A percentile compares a stretch with the other conserved stretches of the same genome.
Evolutionary conservation across 2,113 vertebrate species (phyloP).

Genomic region (Prolemur simus): DNA sequence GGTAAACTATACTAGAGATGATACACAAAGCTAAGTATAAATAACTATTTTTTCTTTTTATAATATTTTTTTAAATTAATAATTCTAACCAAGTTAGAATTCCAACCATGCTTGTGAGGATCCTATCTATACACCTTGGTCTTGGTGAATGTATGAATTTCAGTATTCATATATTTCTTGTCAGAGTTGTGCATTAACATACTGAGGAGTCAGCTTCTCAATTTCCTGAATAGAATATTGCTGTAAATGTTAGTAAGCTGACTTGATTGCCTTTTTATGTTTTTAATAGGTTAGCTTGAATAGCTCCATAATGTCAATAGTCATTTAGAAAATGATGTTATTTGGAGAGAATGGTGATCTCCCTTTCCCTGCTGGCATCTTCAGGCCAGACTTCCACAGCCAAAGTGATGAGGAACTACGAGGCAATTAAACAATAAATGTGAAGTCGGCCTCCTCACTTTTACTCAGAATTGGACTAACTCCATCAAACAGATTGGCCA

Average conservation of each 20-base stretch:
- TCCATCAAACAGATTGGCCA: background rate
- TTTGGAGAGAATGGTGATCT: conserved; percentile 47
- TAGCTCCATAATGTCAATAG: conserved; percentile 50
- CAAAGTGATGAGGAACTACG: background rate
- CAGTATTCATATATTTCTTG: background rate
- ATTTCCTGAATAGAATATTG: background rate
- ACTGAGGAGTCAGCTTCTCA: background rate
- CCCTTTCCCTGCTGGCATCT: background rate
- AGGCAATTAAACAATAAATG: background rate
- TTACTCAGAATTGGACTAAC: background rate
- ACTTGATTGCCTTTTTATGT: conserved; percentile 21
- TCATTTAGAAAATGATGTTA: conserved; percentile 57
- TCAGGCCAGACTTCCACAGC: background rate
- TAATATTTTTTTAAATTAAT: background rate
- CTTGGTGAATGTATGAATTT: background rate
- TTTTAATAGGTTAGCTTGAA: conserved; percentile 46
- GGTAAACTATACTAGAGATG: background rate
- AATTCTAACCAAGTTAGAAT: background rate
- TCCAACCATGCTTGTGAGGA: background rate
- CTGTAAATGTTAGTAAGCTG: conserved; percentile 22
- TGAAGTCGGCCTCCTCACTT: conserved; percentile 11
- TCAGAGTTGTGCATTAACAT: background rate
- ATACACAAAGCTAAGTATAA: background rate
- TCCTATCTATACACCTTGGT: background rate
- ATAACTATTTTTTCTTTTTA: background rate